These are phyloP conservation scores for Xestia ashworthii DNA, from an alignment of 2,888 invertebrate species.

Conservation along the genomic window DNA sequence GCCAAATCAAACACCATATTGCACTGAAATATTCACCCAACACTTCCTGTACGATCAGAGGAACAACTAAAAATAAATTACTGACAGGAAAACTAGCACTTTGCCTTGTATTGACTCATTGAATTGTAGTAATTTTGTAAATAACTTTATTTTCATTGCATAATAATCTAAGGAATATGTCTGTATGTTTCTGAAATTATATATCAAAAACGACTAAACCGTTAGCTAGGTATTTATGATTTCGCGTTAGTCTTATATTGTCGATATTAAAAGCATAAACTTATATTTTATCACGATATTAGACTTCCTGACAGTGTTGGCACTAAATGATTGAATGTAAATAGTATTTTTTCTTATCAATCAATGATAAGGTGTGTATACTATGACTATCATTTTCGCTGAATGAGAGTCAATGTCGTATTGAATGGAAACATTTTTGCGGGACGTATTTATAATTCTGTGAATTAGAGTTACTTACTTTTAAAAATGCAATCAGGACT, in stretches of 20 bases:
- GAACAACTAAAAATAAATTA: conserved; percentile 60
- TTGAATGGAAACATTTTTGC: conserved; percentile 26
- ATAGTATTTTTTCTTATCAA: conserved; percentile 35
- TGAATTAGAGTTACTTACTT: conserved; percentile 3
- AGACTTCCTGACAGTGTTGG: background rate
- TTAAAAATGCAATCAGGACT: background rate
- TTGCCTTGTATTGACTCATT: conserved; percentile 51
- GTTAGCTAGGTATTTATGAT: background rate
- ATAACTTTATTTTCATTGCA: conserved; percentile 15
- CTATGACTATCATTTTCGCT: conserved; percentile 28
- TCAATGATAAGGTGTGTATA: conserved; percentile 45
- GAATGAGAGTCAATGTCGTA: conserved; percentile 40
- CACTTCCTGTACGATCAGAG: conserved; percentile 39
- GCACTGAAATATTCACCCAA: conserved; percentile 14
- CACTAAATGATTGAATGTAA: conserved; percentile 11
- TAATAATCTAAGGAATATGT: background rate
- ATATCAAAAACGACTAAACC: background rate
- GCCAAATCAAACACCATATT: conserved; percentile 72
- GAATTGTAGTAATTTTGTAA: background rate
- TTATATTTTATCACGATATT: background rate
- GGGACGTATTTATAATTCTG: conserved; percentile 14
- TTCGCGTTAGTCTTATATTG: background rate
- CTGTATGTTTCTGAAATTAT: background rate
- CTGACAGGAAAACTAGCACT: conserved; percentile 53
- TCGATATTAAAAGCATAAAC: conserved; percentile 19